phyloP scores from a whole-genome alignment of 1,140 invertebrate genomes.

The Drosophila parabipectinata region DNA sequence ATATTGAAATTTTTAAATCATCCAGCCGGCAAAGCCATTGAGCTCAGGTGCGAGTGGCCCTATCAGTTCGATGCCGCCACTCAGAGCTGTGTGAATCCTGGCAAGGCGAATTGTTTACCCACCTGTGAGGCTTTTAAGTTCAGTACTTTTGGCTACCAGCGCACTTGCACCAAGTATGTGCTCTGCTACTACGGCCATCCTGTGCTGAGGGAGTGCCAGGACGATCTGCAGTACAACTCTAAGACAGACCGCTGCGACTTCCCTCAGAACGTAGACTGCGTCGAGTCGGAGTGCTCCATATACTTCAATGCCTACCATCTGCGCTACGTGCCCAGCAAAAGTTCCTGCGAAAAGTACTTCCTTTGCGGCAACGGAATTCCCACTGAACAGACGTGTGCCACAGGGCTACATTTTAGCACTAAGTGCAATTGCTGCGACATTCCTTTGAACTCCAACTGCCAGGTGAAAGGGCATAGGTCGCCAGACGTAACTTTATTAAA shows the following conservation, averaged over 20 bases:
- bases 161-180: constrained; percentile 78
- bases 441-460: constrained; percentile 49
- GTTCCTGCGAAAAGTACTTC: constrained; percentile 65
- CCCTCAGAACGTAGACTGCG: constrained; percentile 72
- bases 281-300: constrained; percentile 68
- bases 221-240: constrained; percentile 71
- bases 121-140: constrained; percentile 20
- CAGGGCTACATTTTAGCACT: constrained; percentile 63
- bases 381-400: constrained; percentile 33
- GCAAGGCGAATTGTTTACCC: constrained; percentile 33
- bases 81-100: constrained; percentile 45
- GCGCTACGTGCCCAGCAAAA: constrained; percentile 63
- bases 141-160: constrained; percentile 63
- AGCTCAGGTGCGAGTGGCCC: constrained; percentile 37
- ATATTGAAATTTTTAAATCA: too few relatives aligned
- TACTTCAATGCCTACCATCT: constrained; percentile 55
- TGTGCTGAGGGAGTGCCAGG: constrained; percentile 63
- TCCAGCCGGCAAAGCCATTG: constrained; percentile 48
- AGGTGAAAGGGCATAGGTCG: constrained; percentile 28
- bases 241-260: constrained; percentile 75
- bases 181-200: constrained; percentile 66
- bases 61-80: constrained; percentile 51
- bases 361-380: constrained; percentile 63
- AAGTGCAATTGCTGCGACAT: constrained; percentile 71
- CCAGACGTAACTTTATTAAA: accelerated